These are phyloP conservation scores for Synergus gifuensis DNA, from an alignment of 2,888 invertebrate species.

Conservation along the genomic window DNA sequence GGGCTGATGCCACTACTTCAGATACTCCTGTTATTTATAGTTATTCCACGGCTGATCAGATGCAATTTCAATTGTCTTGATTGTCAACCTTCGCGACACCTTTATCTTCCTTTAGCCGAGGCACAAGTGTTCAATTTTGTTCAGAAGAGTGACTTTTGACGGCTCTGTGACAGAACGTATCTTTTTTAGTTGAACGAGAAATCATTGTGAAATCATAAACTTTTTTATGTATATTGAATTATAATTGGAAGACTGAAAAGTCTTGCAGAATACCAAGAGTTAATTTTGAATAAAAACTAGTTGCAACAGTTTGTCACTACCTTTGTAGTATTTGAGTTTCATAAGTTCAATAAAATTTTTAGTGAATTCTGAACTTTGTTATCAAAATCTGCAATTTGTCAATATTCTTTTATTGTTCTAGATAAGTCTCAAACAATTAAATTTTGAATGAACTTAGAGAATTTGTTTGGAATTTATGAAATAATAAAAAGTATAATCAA, in stretches of 20 bases:
- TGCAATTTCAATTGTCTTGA: constrained; percentile 76
- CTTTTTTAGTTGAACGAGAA: constrained; percentile 14
- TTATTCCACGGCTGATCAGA: constrained; percentile 73
- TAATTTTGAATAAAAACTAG: constrained; percentile 26
- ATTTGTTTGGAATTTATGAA: neutral
- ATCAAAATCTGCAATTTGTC: neutral
- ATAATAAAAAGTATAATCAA: neutral
- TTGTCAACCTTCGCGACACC: constrained; percentile 48
- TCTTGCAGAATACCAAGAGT: constrained; percentile 18
- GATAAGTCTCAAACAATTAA: neutral
- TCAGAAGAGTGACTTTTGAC: constrained; percentile 55
- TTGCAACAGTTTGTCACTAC: neutral
- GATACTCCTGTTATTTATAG: constrained; percentile 76
- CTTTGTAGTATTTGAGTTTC: neutral
- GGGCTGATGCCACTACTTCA: constrained; percentile 71
- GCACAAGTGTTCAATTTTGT: constrained; percentile 56
- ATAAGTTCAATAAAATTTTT: neutral
- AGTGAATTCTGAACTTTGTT: neutral
- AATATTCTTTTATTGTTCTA: neutral
- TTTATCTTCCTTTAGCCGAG: constrained; percentile 52
- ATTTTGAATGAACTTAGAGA: neutral
- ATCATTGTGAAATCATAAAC: neutral
- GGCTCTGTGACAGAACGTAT: constrained; percentile 47
- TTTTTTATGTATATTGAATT: neutral
- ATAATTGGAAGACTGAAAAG: constrained; percentile 47